Evolutionary conservation across 2,888 invertebrate species (phyloP), one percentile per base, ranked within the genome.

Genomic region (Hypselothyrea guttata): DNA sequence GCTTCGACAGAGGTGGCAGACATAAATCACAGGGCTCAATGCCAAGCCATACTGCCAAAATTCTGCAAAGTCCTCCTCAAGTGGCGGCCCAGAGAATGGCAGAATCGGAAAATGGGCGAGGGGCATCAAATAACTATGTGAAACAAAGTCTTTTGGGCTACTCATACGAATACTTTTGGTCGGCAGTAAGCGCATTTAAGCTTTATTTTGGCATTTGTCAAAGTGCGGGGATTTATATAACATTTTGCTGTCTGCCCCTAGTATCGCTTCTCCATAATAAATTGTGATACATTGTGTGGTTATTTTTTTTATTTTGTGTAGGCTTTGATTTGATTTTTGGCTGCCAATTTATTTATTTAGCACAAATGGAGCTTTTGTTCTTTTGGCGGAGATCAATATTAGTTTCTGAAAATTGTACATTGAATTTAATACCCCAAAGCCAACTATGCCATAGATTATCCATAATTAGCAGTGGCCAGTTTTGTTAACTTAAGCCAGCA

Each of bases 201-300:
- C 83, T 65, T 75, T 75, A 75, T 83, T 78, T 79, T 75, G 85
- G 76, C 83, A 82, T 82, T 84, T 83, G 79, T 84, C 85, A 85
- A 83, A 84, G 84, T 71, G 62, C 49, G 33, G 64, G 79, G 81
- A 74, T 59, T 82, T 84, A 66, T 69, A 61, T 44, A 63, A 57
- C 57, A 74, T 69, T 69, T 74, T 71, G 55, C 77, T 69, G 57
- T 65, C 52, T 41, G 33, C 49, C 0, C 31, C 9, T 11, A n/a
- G n/a, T n/a, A n/a, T n/a, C n/a, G n/a, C 30, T 38, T 13, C n/a
- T n/a, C 4, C 49, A 60, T 72, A 81, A 81, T 81, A 79, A 84
- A 82, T 84, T 81, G 78, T 70, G 72, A 75, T 82, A 52, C 79
- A 60, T 66, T 69, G 57, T 76, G 48, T 70, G 67, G 78, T 72